Evolutionary conservation across 2,113 vertebrate genomes (phyloP).

Genomic region (Salvelinus alpinus): DNA sequence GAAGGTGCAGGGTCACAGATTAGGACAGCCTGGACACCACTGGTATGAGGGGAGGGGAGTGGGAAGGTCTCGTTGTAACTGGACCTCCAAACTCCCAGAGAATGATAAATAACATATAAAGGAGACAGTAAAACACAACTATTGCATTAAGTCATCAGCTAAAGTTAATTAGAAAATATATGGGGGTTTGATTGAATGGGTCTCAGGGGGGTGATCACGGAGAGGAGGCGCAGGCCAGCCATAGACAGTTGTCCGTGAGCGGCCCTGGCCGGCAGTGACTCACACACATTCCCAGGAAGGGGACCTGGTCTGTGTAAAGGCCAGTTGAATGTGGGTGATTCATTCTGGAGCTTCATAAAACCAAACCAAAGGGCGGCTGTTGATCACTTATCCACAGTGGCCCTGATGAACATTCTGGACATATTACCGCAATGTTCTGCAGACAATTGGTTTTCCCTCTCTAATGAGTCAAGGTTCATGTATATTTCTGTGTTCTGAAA

Average conservation of each 20-base stretch:
- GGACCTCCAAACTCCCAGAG: too few species aligned
- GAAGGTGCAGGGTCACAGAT: conserved; percentile 35
- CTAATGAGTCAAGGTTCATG: neutral
- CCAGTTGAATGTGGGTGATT: conserved; percentile 53
- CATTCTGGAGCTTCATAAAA: conserved; percentile 49
- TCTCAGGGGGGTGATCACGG: conserved; percentile 64
- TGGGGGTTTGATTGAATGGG: conserved; percentile 70
- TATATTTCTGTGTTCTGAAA: neutral
- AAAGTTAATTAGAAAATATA: conserved; percentile 73
- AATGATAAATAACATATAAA: conserved; percentile 70
- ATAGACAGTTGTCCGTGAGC: conserved; percentile 53
- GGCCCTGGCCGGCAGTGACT: conserved; percentile 51
- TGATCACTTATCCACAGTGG: conserved; percentile 31
- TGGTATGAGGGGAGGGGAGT: conserved; percentile 38
- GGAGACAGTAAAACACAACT: conserved; percentile 69
- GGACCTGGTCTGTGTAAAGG: conserved; percentile 75
- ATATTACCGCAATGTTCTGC: conserved; percentile 14
- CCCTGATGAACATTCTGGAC: conserved; percentile 42
- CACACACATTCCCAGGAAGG: conserved; percentile 63
- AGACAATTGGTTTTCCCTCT: conserved; percentile 12
- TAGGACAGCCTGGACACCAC: conserved; percentile 38
- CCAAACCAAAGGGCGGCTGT: conserved; percentile 36
- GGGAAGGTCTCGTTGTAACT: too few species aligned
- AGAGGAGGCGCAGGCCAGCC: conserved; percentile 51
- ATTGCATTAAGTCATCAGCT: conserved; percentile 70